Percentiles rank a stretch among this genome's conserved stretches.
Conservation (phyloP, 2,797 vertebrate genomes). For the Sphenopsis melanotis region DNA sequence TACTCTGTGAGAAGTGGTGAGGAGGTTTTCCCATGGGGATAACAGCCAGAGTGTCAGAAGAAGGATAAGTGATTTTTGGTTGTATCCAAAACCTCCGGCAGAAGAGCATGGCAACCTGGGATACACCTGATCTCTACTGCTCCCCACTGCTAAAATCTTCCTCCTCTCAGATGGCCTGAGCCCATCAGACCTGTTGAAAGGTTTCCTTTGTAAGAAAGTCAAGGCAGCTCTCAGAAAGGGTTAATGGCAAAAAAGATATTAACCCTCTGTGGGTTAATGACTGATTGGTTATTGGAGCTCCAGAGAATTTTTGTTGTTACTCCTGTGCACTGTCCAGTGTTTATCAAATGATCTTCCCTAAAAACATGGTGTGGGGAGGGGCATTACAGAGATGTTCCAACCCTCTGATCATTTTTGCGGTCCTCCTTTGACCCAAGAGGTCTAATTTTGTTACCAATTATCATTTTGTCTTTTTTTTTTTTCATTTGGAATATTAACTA, state of each 20-base stretch:
- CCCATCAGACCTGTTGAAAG: neutral
- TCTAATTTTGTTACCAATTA: neutral
- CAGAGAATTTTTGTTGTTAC: neutral
- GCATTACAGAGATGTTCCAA: neutral
- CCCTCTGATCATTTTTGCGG: neutral
- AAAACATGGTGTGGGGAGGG: neutral
- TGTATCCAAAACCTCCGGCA: neutral
- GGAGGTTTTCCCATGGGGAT: neutral
- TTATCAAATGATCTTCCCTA: neutral
- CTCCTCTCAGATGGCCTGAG: neutral
- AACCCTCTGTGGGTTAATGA: neutral
- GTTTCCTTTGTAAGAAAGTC: neutral
- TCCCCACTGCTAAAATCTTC: neutral
- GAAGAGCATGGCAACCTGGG: neutral
- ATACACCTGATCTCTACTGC: neutral
- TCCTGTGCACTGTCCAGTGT: neutral
- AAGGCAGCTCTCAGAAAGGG: accelerated
- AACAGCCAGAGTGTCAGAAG: neutral
- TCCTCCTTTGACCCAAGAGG: neutral
- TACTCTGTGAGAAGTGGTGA: neutral
- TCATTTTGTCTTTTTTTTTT: neutral
- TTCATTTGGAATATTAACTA: neutral
- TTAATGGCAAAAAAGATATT: neutral
- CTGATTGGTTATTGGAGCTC: neutral
- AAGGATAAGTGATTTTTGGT: neutral